Conservation (phyloP, 2,113 vertebrate genomes). For the Hirundichthys speculiger region DNA sequence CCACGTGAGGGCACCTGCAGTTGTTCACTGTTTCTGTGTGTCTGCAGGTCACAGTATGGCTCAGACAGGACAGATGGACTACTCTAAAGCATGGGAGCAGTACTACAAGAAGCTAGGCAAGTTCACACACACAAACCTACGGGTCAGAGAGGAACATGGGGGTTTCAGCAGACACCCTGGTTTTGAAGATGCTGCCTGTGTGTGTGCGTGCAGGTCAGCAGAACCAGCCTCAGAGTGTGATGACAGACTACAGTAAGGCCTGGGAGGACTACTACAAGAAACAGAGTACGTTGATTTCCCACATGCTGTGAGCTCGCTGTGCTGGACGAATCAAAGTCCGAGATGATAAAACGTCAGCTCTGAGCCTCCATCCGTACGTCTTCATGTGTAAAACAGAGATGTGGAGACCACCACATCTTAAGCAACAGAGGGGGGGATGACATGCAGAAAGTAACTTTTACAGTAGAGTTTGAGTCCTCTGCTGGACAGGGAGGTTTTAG, state of each 20-base stretch:
- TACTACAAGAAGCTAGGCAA: slow-evolving; percentile 66
- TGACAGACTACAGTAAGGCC: slow-evolving; percentile 91
- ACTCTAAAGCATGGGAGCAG: slow-evolving; percentile 60
- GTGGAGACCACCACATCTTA: too few relatives aligned
- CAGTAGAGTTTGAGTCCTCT: too few relatives aligned
- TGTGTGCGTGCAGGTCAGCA: slow-evolving; percentile 82
- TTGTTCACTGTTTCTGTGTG: slow-evolving; percentile 25
- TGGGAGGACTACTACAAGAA: slow-evolving; percentile 95
- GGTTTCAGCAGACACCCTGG: too few relatives aligned
- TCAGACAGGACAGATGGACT: slow-evolving; percentile 71
- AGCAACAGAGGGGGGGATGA: too few relatives aligned
- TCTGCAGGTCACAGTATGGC: slow-evolving; percentile 66
- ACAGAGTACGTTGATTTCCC: slow-evolving; percentile 82
- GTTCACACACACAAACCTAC: slow-evolving; percentile 25
- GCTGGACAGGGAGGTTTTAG: too few relatives aligned
- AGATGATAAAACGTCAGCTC: too few relatives aligned
- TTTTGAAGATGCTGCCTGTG: slow-evolving; percentile 19
- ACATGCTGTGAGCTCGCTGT: too few relatives aligned
- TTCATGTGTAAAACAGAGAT: too few relatives aligned
- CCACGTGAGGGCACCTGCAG: not conserved
- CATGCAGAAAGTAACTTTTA: too few relatives aligned
- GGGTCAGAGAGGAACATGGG: not conserved
- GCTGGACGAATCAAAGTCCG: too few relatives aligned
- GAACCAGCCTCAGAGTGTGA: slow-evolving; percentile 88
- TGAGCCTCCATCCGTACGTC: too few relatives aligned